Evolutionary conservation across 1,140 invertebrate genomes (phyloP), one percentile per base, ranked within the genome.

Genomic region (Cataglyphis hispanica): DNA sequence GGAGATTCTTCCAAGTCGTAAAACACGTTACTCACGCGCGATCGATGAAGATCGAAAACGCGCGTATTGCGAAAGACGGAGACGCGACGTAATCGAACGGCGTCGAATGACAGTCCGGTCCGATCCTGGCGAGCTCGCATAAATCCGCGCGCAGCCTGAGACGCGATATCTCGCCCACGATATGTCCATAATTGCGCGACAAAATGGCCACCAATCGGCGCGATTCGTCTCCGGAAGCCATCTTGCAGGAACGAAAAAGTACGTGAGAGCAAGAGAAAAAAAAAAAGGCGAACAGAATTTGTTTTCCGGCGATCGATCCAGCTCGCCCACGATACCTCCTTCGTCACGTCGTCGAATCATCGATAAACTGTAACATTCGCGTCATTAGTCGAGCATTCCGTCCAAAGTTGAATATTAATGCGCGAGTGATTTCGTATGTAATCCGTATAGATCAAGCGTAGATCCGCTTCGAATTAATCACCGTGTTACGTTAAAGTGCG

Each of bases 381-480:
- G 72, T 77, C 58, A 77, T 77, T 58, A 77, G 50, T 31, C 77
- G 69, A 70, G 85, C 37, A 89, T 89, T 89, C 81, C 43, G 60
- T 34, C 43, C 58, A 19, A 56, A 85, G 72, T 74, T 87, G 80
- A 87, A 89, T 86, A 89, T 89, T 89, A 89, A 89, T 72, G 69
- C 74, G 46, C 83, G 56, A 27, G 16, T 37, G 43, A 83, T 83
- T 83, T 83, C 37, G 67, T 60, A 83, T 60, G 53, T 81, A 83
- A 83, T 61, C 53, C 78, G 75, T 77, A 19, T 50, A 50, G 16
- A 50, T 46, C 76, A 1, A 25, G 31, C 61, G 5, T 16, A 75
- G 72, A 77, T 84, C 58, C 72, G 81, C 31, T 64, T 77, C 6
- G 46, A 77, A 84, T 64, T 84, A 77, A 84, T 84, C 72, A 22